Evolutionary conservation across 2,888 invertebrate genomes (phyloP), one percentile per base, ranked within the genome.

Genomic region (Tenthredo scrophulariae): DNA sequence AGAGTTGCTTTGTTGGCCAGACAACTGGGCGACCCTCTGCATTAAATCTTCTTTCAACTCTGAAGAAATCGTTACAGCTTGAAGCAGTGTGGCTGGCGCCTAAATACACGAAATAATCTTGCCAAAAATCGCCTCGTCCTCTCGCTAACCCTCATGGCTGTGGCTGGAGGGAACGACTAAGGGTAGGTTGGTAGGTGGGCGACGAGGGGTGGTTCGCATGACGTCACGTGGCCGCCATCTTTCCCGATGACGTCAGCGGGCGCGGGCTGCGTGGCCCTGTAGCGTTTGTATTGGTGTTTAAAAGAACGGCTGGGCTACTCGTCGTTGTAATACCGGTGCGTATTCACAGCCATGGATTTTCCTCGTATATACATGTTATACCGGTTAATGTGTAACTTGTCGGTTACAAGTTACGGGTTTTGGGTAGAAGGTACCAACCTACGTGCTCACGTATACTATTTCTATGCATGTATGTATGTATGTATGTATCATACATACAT

Each of bases 161-260:
- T 54, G 46, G 86, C 65, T 46, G 33, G 79, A 54, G 62, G 72
- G 43, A 43, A 22, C n/a, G 70, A 75, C 46, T 46, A 75, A 75
- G 75, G 75, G 40, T 54, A 33, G 77, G 46, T 77, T 26, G 77
- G 46, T 77, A 18, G 54, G 50, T 77, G 18, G 10, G 50, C 13
- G 46, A 6, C 0, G 13, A 54, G 77, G 77, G 77, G 75, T 15
- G 77, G 84, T 85, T 85, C 22, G 84, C 88, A 90, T 93, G 94
- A 94, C 93, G 94, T 94, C 93, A 94, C 92, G 88, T 89, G 90
- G 89, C 87, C 93, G 94, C 94, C 94, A 94, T 94, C 92, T 94
- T 94, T 92, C 89, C 91, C 91, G 88, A 91, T 94, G 94, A 94
- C 94, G 94, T 94, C 93, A 93, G 91, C 87, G 86, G 88, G 86